These are phyloP conservation scores for Myiozetetes cayanensis DNA, from an alignment of 2,113 vertebrate species.

Conservation along the genomic window DNA sequence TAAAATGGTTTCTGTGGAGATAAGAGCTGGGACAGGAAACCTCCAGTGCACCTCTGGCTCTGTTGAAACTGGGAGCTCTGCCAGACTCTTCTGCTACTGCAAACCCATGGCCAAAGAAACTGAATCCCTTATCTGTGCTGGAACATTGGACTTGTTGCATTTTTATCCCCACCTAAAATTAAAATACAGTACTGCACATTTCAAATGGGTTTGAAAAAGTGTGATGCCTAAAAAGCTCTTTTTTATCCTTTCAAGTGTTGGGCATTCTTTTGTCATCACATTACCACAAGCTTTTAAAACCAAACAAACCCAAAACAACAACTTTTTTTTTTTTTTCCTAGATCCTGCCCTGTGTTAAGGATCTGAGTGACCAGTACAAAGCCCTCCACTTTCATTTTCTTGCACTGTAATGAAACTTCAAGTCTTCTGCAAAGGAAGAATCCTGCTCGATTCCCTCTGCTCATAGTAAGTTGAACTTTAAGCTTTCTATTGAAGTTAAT, in stretches of 20 bases:
- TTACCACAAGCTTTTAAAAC: background rate
- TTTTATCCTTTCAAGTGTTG: background rate
- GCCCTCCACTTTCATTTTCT: background rate
- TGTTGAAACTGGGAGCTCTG: background rate
- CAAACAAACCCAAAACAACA: background rate
- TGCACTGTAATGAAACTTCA: background rate
- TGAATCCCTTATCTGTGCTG: background rate
- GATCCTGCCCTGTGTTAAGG: background rate
- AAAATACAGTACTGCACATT: background rate
- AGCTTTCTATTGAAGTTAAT: conserved; percentile 72
- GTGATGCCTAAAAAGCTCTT: background rate
- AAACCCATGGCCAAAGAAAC: background rate
- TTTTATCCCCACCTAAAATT: background rate
- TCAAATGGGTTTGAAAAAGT: background rate
- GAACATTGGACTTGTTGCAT: background rate
- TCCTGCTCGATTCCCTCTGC: conserved; percentile 30
- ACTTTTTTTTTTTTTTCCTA: background rate
- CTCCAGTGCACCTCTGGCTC: background rate
- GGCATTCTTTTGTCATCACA: background rate
- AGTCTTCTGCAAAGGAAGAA: background rate
- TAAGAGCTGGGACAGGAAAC: background rate
- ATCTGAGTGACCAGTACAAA: background rate
- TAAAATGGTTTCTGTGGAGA: background rate
- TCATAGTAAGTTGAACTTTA: conserved; percentile 70
- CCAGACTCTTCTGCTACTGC: background rate